Evolutionary conservation across 2,113 vertebrate genomes (phyloP).

Genomic region (Eupsittula cactorum): DNA sequence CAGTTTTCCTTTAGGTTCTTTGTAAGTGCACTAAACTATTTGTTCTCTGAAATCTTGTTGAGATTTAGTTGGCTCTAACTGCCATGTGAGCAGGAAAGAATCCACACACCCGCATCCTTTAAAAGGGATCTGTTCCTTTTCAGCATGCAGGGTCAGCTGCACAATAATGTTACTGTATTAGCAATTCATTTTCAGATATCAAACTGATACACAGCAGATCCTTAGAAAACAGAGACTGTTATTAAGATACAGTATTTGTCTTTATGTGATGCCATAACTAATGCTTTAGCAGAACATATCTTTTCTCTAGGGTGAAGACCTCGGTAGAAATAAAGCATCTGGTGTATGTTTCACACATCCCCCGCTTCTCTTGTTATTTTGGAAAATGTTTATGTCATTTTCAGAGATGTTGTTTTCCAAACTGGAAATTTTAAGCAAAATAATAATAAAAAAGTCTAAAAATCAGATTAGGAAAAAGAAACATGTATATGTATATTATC

Average conservation of each 20-base stretch:
- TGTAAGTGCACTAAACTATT: not conserved
- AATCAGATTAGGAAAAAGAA: not conserved
- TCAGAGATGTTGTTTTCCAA: not conserved
- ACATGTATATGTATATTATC: no score
- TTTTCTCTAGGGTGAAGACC: not conserved
- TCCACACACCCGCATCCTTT: not conserved
- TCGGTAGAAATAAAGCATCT: not conserved
- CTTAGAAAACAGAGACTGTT: not conserved
- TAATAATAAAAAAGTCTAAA: not conserved
- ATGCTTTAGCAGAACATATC: not conserved
- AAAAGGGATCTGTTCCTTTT: not conserved
- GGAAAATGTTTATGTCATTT: not conserved
- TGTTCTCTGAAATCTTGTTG: not conserved
- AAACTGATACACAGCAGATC: not conserved
- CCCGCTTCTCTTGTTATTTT: accelerated
- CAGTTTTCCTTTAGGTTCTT: not conserved
- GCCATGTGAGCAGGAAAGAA: not conserved
- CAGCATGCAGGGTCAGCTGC: not conserved
- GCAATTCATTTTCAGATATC: not conserved
- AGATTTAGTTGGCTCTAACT: not conserved
- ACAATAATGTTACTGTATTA: not conserved
- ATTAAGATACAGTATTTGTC: not conserved
- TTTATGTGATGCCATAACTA: not conserved
- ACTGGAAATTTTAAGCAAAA: not conserved
- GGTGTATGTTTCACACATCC: not conserved